Percentiles rank a stretch among this genome's conserved stretches.
Evolutionary conservation across 2,888 invertebrate species (phyloP).

Genomic region (Eristalis intricaria): DNA sequence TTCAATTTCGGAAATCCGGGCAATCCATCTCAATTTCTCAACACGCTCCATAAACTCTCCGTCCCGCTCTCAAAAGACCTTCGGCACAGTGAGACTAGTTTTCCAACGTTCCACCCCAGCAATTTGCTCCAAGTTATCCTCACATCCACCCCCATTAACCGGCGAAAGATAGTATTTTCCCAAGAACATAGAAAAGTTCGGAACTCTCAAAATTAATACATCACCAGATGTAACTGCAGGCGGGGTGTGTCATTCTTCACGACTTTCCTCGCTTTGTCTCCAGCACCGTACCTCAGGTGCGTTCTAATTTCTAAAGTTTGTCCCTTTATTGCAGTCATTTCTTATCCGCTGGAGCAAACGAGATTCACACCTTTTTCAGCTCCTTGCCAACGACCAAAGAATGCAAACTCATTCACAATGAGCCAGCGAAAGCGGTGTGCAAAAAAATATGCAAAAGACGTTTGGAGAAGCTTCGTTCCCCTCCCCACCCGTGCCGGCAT

Average conservation of each 20-base stretch:
- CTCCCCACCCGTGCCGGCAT: neutral
- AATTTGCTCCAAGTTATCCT: neutral
- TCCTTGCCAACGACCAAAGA: neutral
- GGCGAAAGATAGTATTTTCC: neutral
- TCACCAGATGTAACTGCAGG: neutral
- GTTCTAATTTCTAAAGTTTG: conserved; percentile 40
- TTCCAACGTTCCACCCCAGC: too few species aligned
- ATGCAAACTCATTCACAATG: neutral
- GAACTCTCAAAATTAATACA: conserved; percentile 1
- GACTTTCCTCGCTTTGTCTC: conserved; percentile 1
- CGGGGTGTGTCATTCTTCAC: neutral
- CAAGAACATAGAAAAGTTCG: neutral
- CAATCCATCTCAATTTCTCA: too few species aligned
- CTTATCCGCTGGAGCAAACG: conserved; percentile 22
- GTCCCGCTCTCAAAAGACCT: too few species aligned
- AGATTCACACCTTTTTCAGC: conserved; percentile 30
- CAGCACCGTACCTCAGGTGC: conserved; percentile 25
- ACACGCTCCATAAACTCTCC: too few species aligned
- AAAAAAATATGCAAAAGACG: neutral
- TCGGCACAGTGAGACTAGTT: too few species aligned
- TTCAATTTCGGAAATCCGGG: too few species aligned
- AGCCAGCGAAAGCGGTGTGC: neutral
- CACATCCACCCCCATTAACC: neutral
- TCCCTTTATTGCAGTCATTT: conserved; percentile 30
- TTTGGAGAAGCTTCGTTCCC: conserved; percentile 19